Base-by-base conservation (phyloP, 2,797 vertebrate genomes). In the Hozukius guyotensis region DNA sequence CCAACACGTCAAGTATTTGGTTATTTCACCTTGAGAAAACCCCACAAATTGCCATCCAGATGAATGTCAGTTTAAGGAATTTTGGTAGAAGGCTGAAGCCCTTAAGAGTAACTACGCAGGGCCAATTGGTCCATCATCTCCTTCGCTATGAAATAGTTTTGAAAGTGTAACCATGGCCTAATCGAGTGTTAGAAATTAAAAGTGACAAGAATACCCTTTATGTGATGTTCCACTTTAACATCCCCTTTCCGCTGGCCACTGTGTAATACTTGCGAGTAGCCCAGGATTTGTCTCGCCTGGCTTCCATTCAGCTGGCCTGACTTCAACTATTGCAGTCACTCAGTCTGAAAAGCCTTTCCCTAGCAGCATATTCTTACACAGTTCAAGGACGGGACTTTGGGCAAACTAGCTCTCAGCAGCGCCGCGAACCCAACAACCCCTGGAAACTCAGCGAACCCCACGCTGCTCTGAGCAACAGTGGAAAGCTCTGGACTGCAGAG, bases 351-450 rank as follows among this genome's bases (percentile, higher is more conserved):
- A 91, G 88, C 83, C 88, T 90, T 92, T 90, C 87, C 84, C 93
- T 86, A 74, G 85, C 88, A 91, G 92, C 92, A 89, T 93, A 92
- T 93, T 94, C 92, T 92, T 84, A 89, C 92, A 91, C 92, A 92
- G 92, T 94, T 96, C 92, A 94, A 95, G 95, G 94, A 93, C 89
- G 82, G 94, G 94, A 90, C 90, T 94, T 88, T 91, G 85, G 92
- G 92, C 90, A 82, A 90, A 90, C 87, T 83, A 83, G 86, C 91
- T 90, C 89, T 87, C 83, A 87, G 92, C 92, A 83, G 88, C 86
- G 52, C 87, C 12, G 73, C 83, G 90, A 96, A 96, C 95, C 86
- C 94, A 87, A 65, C 93, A 94, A 96, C 94, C 95, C 90, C 89
- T 75, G 79, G 84, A 94, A 96, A 95, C 95, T 89, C 94, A 87